Evolutionary conservation across 2,888 invertebrate species (phyloP).

Genomic region (Hoplodrina blanda): DNA sequence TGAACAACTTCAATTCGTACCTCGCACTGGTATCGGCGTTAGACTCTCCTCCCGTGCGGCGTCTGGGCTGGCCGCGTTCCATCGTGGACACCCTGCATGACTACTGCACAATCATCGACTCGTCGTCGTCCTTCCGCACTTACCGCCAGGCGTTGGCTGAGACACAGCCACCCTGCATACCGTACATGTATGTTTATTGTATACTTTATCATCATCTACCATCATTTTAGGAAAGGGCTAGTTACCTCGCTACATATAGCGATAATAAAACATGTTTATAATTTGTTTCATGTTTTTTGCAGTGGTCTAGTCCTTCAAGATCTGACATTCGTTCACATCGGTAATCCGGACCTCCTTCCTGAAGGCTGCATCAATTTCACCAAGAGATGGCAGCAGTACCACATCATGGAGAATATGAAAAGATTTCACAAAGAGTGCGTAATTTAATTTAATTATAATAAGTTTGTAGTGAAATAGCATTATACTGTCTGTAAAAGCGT

Average conservation of each 20-base stretch:
- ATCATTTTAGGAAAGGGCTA: not conserved
- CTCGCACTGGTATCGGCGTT: constrained; percentile 98
- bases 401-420: constrained; percentile 99
- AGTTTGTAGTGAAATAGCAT: not conserved
- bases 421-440: constrained; percentile 98
- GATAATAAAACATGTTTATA: not conserved
- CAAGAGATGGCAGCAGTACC: constrained; percentile 99
- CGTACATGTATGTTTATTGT: constrained; percentile 96
- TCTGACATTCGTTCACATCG: constrained; percentile 99
- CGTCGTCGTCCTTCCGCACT: constrained; percentile 99
- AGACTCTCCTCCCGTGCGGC: constrained; percentile 97
- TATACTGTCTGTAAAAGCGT: not conserved
- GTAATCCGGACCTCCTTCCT: constrained; percentile 97
- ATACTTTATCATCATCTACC: not conserved
- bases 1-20: constrained; percentile 99
- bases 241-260: not conserved
- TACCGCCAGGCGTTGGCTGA: constrained; percentile 98
- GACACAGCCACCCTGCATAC: constrained; percentile 99
- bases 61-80: constrained; percentile 98
- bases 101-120: constrained; percentile 98
- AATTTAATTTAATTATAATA: constrained; percentile 16
- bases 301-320: constrained; percentile 99
- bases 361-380: constrained; percentile 98
- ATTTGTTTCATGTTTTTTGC: constrained; percentile 61
- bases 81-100: constrained; percentile 98